phyloP scores from a whole-genome alignment of 1,140 invertebrate genomes.

The Drosophila teissieri region DNA sequence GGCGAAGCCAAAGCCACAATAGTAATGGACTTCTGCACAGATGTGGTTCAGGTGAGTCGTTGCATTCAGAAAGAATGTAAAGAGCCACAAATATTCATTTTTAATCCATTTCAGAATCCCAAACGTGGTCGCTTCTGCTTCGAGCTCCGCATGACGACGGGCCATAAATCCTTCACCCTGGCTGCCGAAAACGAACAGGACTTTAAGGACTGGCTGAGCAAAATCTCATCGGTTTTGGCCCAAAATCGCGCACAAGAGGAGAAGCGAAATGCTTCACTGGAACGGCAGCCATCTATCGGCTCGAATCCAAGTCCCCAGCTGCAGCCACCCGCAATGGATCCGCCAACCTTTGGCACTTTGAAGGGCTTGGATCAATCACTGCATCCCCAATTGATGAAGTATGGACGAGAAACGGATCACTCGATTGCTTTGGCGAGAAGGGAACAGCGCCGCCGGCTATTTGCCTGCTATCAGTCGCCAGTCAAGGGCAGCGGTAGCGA shows the following conservation, averaged over 20 bases:
- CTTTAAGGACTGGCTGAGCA: conserved; percentile 92
- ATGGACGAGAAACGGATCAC: conserved; percentile 94
- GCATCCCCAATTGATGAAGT: conserved; percentile 93
- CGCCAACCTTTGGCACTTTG: conserved; percentile 88
- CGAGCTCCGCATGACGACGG: conserved; percentile 93
- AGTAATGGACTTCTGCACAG: conserved; percentile 96
- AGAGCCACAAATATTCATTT: not conserved
- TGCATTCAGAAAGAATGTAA: too few species aligned
- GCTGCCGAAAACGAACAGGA: conserved; percentile 94
- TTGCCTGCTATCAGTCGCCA: conserved; percentile 85
- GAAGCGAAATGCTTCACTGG: conserved; percentile 87
- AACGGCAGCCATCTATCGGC: conserved; percentile 88
- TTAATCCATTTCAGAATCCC: conserved; percentile 87
- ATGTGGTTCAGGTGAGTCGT: conserved; percentile 90
- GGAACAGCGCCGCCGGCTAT: conserved; percentile 90
- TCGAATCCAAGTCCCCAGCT: conserved; percentile 34
- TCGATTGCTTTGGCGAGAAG: conserved; percentile 92
- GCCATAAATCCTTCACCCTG: conserved; percentile 92
- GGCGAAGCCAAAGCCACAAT: conserved; percentile 95
- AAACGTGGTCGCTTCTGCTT: conserved; percentile 95
- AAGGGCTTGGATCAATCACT: conserved; percentile 95
- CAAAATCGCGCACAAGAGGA: conserved; percentile 91
- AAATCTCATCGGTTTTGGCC: conserved; percentile 90
- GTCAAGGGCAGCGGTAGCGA: conserved; percentile 57
- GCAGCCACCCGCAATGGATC: conserved; percentile 69